phyloP scores from a whole-genome alignment of 2,888 invertebrate genomes.

The Drosophila robusta region DNA sequence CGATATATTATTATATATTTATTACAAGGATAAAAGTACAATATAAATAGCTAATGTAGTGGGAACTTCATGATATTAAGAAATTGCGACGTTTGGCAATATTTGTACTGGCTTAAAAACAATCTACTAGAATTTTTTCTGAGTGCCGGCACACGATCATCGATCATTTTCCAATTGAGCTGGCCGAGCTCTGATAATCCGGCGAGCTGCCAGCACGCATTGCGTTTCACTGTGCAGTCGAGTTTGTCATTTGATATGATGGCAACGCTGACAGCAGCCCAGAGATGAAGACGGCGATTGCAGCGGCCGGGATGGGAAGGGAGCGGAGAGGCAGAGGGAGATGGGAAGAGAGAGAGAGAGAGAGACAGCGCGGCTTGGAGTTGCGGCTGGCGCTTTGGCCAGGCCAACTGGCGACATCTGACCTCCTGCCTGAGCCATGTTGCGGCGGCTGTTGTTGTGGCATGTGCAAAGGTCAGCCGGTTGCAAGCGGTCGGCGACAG shows the following conservation, averaged over 20 bases:
- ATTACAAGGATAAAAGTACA: too few species aligned
- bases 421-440: slow-evolving; percentile 30
- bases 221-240: slow-evolving; percentile 55
- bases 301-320: not conserved
- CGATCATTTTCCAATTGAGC: slow-evolving; percentile 79
- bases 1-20: too few species aligned
- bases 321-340: not conserved
- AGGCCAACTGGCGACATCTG: slow-evolving; percentile 52
- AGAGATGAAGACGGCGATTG: slow-evolving; percentile 54
- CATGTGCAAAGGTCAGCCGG: slow-evolving; percentile 81
- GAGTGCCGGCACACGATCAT: slow-evolving; percentile 49
- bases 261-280: slow-evolving; percentile 70
- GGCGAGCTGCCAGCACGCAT: slow-evolving; percentile 50
- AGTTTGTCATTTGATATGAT: slow-evolving; percentile 79
- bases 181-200: slow-evolving; percentile 66
- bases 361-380: not conserved
- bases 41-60: too few species aligned
- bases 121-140: not conserved
- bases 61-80: too few species aligned
- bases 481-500: slow-evolving; percentile 49
- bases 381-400: slow-evolving; percentile 28
- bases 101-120: too few species aligned
- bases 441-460: slow-evolving; percentile 44
- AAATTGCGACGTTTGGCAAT: too few species aligned
- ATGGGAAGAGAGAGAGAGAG: not conserved